Conservation (phyloP, 2,113 vertebrate species). For the Physeter macrocephalus region DNA sequence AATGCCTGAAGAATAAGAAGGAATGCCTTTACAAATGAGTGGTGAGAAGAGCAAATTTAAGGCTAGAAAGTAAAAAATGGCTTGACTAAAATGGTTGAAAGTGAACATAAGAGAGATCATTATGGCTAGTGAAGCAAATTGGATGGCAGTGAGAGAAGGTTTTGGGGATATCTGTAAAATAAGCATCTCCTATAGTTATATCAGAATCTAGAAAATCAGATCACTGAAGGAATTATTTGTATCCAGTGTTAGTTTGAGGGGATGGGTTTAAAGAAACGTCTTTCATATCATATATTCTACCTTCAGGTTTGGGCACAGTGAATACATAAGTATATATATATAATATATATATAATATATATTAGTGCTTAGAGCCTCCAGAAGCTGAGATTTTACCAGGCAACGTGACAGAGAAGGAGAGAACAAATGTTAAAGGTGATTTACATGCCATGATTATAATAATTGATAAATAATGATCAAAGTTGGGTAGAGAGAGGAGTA, state of each 20-base stretch:
- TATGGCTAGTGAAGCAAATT: not conserved
- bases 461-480: not conserved
- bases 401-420: not conserved
- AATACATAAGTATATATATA: not conserved
- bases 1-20: not conserved
- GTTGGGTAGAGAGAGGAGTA: not conserved
- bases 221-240: not conserved
- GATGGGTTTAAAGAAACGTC: not conserved
- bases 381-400: not conserved
- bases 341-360: too few relatives aligned
- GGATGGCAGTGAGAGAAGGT: not conserved
- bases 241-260: not conserved
- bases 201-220: not conserved
- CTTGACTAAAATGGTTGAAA: not conserved
- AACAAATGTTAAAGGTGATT: not conserved
- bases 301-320: not conserved
- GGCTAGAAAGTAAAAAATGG: not conserved
- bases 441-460: not conserved
- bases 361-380: not conserved
- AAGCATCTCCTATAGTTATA: not conserved
- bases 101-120: not conserved
- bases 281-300: not conserved
- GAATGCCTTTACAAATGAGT: not conserved
- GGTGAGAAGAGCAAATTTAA: not conserved
- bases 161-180: not conserved